Evolutionary conservation across 2,113 vertebrate species (phyloP).

Genomic region (Lanius collurio): DNA sequence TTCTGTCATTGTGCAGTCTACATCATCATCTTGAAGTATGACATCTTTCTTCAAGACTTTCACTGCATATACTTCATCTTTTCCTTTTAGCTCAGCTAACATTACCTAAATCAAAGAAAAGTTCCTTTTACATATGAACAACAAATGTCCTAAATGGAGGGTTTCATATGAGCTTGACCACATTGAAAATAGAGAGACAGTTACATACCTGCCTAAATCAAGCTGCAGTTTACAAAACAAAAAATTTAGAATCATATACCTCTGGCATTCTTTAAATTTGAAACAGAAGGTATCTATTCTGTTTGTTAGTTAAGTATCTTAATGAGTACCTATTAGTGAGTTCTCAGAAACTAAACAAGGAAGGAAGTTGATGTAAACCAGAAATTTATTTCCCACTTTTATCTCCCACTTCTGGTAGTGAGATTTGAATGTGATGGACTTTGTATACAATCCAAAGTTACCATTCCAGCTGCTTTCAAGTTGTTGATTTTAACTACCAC

Average conservation of each 20-base stretch:
- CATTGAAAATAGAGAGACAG: neutral
- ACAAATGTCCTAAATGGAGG: neutral
- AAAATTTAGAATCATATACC: neutral
- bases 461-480: neutral
- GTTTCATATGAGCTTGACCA: neutral
- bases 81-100: constrained; percentile 94
- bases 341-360: neutral
- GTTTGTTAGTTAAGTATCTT: neutral
- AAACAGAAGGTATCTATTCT: neutral
- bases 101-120: constrained; percentile 83
- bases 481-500: neutral
- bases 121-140: neutral
- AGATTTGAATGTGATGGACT: neutral
- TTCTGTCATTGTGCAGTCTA: constrained; percentile 98
- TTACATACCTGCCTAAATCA: neutral
- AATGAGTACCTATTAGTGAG: neutral
- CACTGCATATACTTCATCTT: constrained; percentile 96
- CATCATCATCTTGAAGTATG: constrained; percentile 96
- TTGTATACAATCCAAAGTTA: neutral
- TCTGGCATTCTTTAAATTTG: neutral
- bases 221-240: neutral
- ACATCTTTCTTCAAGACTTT: constrained; percentile 98
- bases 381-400: constrained; percentile 1
- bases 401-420: neutral
- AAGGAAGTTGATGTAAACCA: neutral